Conservation (phyloP, 2,888 invertebrate genomes). For the Rotaria sp. region DNA sequence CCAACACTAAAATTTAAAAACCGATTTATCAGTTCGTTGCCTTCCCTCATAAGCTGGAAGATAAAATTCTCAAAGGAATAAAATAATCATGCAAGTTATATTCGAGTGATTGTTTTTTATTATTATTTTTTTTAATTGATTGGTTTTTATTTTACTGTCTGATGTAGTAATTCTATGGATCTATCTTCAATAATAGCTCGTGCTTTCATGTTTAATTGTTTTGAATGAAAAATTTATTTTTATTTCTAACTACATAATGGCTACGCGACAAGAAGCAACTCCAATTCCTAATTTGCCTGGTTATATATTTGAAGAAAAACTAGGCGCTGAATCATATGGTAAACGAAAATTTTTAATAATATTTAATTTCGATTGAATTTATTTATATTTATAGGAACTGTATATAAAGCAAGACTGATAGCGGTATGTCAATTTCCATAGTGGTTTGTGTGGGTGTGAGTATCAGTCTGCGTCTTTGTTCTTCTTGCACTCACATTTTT, state of each 20-base stretch:
- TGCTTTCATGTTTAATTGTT: background rate
- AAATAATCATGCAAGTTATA: background rate
- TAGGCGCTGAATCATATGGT: constrained; percentile 14
- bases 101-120: background rate
- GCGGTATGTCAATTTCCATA: background rate
- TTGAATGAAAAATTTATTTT: background rate
- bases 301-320: constrained; percentile 12
- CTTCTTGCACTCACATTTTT: too few relatives aligned
- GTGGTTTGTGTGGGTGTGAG: too few relatives aligned
- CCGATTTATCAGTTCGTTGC: too few relatives aligned
- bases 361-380: background rate
- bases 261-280: background rate
- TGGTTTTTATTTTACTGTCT: background rate
- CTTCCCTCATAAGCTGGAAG: background rate
- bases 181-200: background rate
- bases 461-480: too few relatives aligned
- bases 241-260: background rate
- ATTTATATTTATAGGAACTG: background rate
- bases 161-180: background rate
- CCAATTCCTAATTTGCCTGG: background rate
- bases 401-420: constrained; percentile 6
- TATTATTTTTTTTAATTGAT: background rate
- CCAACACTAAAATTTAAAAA: too few relatives aligned
- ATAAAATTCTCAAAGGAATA: background rate
- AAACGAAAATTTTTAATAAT: background rate